phyloP scores from a whole-genome alignment of 2,888 invertebrate genomes.

The Horisme vitalbata region DNA sequence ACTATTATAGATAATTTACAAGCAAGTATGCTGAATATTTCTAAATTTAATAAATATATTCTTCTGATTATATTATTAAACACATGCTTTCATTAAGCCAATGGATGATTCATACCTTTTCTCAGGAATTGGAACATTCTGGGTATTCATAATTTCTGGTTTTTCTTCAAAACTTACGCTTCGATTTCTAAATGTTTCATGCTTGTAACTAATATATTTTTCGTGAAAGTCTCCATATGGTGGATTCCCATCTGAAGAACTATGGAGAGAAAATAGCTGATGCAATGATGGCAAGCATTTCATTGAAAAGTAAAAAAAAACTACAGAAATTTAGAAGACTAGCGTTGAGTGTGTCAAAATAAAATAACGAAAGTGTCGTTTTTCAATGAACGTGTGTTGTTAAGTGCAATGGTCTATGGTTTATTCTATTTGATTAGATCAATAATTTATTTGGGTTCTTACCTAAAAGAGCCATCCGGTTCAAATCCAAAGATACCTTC shows the following conservation, averaged over 20 bases:
- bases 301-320: conserved; percentile 11
- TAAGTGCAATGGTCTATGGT: conserved; percentile 13
- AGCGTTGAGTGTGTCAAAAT: too few relatives aligned
- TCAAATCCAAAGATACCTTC: conserved; percentile 83
- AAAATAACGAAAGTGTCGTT: conserved; percentile 3
- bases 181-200: conserved; percentile 89
- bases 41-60: not conserved
- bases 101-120: conserved; percentile 62
- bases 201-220: conserved; percentile 87
- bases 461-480: conserved; percentile 79
- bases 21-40: not conserved
- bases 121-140: conserved; percentile 56
- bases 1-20: not conserved
- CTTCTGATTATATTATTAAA: not conserved
- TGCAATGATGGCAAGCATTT: conserved; percentile 61
- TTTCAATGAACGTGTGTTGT: conserved; percentile 3
- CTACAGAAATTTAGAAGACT: too few relatives aligned
- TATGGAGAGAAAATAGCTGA: conserved; percentile 74
- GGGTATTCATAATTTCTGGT: conserved; percentile 61
- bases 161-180: conserved; percentile 88
- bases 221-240: conserved; percentile 91
- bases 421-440: not conserved
- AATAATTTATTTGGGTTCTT: conserved; percentile 27
- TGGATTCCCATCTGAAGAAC: conserved; percentile 82
- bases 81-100: conserved; percentile 20